Base-by-base conservation (phyloP, 1,140 invertebrate species). In the Batillaria attramentaria region DNA sequence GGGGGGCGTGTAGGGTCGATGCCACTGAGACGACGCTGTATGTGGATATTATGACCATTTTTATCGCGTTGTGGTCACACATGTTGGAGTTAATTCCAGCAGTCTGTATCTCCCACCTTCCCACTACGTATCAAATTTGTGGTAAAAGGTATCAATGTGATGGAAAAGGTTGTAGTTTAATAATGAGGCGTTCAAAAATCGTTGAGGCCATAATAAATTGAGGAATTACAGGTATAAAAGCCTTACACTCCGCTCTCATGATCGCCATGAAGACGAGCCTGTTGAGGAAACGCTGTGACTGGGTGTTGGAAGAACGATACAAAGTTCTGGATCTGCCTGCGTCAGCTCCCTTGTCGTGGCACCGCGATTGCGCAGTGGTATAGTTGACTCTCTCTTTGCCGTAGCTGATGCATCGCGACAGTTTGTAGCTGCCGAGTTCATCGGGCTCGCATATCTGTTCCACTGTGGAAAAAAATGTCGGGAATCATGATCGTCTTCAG, bases 321-420 rank as follows among this genome's bases (percentile, higher is more conserved):
- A 69, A 20, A 13, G 37, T 3, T 3, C 66, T 13, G n/a, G 66
- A 41, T 31, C 35, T 39, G 13, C 20, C 10, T 2, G 13, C 18
- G 3, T 41, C 0, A 3, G 0, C 18, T 4, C 8, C 68, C n/a
- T 70, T 70, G 68, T 39, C 68, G 5, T 46, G 5, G 68, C 68
- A 70, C 20, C 68, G 1, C 3, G 68, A 24, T 42, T 28, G 20
- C 24, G 68, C 68, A 6, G 41, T 70, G 41, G 20, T 10, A 24
- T 70, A 31, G 68, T 70, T 28, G 2, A 46, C 68, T 5, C 41
- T 31, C 20, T 70, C 68, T 42, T 10, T 0, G 18, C 42, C 68
- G 68, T 37, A 70, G 41, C 68, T 70, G 68, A 70, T 31, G 68
- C 68, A 70, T n/a, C 68, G 20, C 10, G 42, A 39, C 18, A 70